Conservation (phyloP, 2,797 vertebrate species). For the Potorous gilbertii region DNA sequence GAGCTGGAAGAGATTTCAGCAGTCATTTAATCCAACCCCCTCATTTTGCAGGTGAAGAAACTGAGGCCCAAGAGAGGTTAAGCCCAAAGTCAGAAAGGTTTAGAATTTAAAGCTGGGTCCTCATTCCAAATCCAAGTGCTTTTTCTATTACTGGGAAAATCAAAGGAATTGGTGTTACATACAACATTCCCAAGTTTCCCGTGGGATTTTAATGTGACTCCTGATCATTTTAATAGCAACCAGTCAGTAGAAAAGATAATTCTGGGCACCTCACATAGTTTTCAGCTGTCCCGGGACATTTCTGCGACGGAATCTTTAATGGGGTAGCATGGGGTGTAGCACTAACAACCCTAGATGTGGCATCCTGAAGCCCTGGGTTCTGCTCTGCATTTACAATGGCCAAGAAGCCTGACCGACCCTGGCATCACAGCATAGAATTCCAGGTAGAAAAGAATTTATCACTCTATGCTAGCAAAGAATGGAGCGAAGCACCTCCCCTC, state of each 20-base stretch:
- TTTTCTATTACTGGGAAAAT: background rate
- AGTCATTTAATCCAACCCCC: background rate
- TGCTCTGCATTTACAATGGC: background rate
- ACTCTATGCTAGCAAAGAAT: background rate
- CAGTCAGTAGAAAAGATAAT: background rate
- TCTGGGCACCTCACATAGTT: background rate
- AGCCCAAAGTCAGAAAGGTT: background rate
- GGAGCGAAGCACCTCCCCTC: background rate
- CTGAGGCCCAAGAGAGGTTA: background rate
- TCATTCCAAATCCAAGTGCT: background rate
- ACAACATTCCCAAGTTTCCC: background rate
- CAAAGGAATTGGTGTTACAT: background rate
- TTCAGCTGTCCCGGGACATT: background rate
- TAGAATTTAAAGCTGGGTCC: background rate
- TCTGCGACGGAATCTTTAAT: background rate
- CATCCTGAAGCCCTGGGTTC: background rate
- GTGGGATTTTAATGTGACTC: background rate
- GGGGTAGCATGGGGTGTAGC: background rate
- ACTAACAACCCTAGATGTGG: background rate
- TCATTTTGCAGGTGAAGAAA: background rate
- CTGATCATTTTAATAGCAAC: background rate
- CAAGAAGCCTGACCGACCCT: background rate
- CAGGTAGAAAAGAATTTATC: background rate
- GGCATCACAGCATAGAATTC: background rate
- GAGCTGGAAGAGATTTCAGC: background rate